Evolutionary conservation across 2,888 invertebrate genomes (phyloP).

Genomic region (Capitulum mitella): DNA sequence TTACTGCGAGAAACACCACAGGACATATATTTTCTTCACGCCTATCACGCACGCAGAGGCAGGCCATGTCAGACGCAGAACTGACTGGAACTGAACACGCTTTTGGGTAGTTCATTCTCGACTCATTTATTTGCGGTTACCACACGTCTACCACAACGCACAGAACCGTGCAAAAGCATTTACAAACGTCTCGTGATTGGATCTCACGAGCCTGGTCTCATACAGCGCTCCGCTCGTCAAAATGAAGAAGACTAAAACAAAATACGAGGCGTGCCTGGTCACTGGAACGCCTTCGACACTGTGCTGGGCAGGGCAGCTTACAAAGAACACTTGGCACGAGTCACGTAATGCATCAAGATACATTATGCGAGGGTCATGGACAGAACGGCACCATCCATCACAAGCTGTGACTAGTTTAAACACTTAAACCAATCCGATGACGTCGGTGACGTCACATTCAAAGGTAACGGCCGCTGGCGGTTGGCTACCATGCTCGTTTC

Average conservation of each 20-base stretch:
- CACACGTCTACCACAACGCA: constrained; percentile 9
- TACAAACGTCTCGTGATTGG: background rate
- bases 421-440: constrained; percentile 2
- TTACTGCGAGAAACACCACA: no score
- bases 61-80: no score
- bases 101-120: background rate
- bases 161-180: background rate
- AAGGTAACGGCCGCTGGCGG: background rate
- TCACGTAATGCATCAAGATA: background rate
- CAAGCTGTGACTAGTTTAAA: constrained; percentile 18
- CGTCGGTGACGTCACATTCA: background rate
- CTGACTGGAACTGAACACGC: no score
- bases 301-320: background rate
- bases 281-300: background rate
- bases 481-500: background rate
- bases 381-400: background rate
- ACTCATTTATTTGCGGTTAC: background rate
- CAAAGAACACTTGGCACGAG: constrained; percentile 4
- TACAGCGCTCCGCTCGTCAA: background rate
- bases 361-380: constrained; percentile 18
- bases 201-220: background rate
- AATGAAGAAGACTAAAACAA: background rate
- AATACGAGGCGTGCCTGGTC: background rate
- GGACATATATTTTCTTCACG: no score
- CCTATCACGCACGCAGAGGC: no score